Evolutionary conservation across 2,888 invertebrate species (phyloP).

Genomic region (Geotrupes spiniger): DNA sequence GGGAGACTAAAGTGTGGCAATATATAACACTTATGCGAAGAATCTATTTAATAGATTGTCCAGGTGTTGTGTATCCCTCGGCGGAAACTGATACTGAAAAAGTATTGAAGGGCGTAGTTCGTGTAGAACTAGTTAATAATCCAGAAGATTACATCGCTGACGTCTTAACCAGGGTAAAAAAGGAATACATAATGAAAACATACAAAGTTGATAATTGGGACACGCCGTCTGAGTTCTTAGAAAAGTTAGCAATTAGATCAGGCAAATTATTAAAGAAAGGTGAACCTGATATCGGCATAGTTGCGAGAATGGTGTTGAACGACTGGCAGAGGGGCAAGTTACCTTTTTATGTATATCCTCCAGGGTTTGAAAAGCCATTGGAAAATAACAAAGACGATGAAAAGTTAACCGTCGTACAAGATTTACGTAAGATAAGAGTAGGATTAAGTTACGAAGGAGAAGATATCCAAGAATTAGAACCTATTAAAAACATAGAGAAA

Average conservation of each 20-base stretch:
- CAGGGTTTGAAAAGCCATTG: constrained; percentile 72
- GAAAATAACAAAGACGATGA: constrained; percentile 46
- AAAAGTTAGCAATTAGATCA: constrained; percentile 79
- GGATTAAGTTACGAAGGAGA: constrained; percentile 50
- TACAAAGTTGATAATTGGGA: constrained; percentile 85
- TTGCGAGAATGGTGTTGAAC: constrained; percentile 93
- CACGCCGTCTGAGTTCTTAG: constrained; percentile 82
- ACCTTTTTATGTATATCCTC: constrained; percentile 90
- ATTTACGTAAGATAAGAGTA: constrained; percentile 78
- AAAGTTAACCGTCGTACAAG: constrained; percentile 66
- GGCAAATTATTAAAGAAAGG: constrained; percentile 95
- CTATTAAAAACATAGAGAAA: constrained; percentile 34
- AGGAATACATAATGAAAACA: constrained; percentile 85
- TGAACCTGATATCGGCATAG: constrained; percentile 89
- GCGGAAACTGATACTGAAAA: constrained; percentile 93
- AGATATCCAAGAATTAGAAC: constrained; percentile 60
- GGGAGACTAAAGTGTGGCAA: constrained; percentile 98
- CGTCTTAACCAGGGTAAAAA: constrained; percentile 82
- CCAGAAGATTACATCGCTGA: constrained; percentile 93
- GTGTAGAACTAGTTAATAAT: constrained; percentile 89
- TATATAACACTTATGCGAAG: constrained; percentile 97
- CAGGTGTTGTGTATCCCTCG: constrained; percentile 96
- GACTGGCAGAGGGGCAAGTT: constrained; percentile 98
- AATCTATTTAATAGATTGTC: constrained; percentile 97
- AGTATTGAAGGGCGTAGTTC: constrained; percentile 95